These are phyloP conservation scores for Oryzaephilus surinamensis DNA, from an alignment of 1,140 invertebrate species.

Conservation along the genomic window DNA sequence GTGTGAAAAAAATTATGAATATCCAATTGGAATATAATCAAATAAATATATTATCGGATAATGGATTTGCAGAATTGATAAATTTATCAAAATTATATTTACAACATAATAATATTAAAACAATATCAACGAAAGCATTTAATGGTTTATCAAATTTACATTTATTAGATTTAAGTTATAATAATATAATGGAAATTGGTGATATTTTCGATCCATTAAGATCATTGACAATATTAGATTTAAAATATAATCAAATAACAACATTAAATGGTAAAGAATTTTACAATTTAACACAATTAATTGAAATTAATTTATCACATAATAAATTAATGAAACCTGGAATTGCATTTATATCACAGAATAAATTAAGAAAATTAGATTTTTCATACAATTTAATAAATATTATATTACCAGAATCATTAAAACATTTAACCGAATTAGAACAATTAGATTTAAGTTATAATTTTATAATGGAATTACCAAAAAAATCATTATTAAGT, in stretches of 20 bases:
- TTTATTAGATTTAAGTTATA: slow-evolving; percentile 35
- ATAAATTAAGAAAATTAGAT: too few relatives aligned
- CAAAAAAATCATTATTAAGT: slow-evolving; percentile 9
- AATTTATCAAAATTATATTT: slow-evolving; percentile 44
- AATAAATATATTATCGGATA: slow-evolving; percentile 21
- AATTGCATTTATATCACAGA: too few relatives aligned
- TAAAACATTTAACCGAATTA: slow-evolving; percentile 18
- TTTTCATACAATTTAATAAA: slow-evolving; percentile 36
- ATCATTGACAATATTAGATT: slow-evolving; percentile 42
- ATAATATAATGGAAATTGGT: slow-evolving; percentile 41
- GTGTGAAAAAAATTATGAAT: slow-evolving; percentile 24
- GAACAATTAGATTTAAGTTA: slow-evolving; percentile 24
- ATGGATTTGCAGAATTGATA: slow-evolving; percentile 27
- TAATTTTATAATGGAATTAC: slow-evolving; percentile 20
- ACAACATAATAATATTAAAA: slow-evolving; percentile 46
- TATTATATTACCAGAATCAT: slow-evolving; percentile 33
- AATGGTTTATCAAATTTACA: slow-evolving; percentile 42
- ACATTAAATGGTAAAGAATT: slow-evolving; percentile 19
- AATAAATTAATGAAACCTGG: too few relatives aligned
- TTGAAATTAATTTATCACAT: slow-evolving; percentile 26
- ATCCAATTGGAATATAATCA: slow-evolving; percentile 26
- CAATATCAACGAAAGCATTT: slow-evolving; percentile 48
- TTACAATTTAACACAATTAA: slow-evolving; percentile 19
- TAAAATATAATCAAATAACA: slow-evolving; percentile 25
- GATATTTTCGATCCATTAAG: slow-evolving; percentile 45